Base-by-base conservation (phyloP, 1,140 invertebrate species). In the Lanistes nyassanus region DNA sequence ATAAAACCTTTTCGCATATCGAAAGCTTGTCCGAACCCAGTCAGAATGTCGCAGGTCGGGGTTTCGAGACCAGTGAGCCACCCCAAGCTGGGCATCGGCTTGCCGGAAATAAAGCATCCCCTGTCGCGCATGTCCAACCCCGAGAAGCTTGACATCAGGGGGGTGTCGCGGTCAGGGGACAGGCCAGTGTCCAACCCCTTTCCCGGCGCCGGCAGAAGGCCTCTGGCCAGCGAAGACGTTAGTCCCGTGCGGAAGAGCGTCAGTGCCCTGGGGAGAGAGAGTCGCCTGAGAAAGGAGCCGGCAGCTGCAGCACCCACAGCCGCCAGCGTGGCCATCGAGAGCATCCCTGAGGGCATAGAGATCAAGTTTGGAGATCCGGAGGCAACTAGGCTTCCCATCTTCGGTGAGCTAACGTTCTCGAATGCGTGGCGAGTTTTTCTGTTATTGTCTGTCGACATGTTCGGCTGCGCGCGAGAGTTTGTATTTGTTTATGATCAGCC, bases 271-370 rank as follows among this genome's bases (percentile, higher is more conserved):
- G 81, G 82, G 13, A 66, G 83, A 39, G 83, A 82, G 13, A 82
- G 79, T 62, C 70, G 80, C 3, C 55, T 75, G 34, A 75, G 66
- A 34, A 37, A 65, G 11, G 36, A 62, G 42, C 55, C 73, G n/a
- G 62, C 67, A 36, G 53, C 60, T 23, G 37, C 66, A 31, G 62
- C 72, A 11, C 42, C 19, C 34, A 69, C 60, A 37, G 64, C 62
- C 62, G 37, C 58, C 19, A 78, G 77, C 21, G 64, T 80, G n/a
- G 39, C 72, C 29, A 81, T 84, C 53, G 84, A 85, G 6, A 79
- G 60, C 39, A 88, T 89, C 21, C 86, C 87, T 36, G 87, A 89
- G 76, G 86, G 87, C 13, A 81, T 86, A 16, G 86, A 88, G 74
- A 84, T 89, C 26, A 83, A 78, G 23, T 80, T 82, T 62, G 87